phyloP scores from a whole-genome alignment of 2,888 invertebrate genomes.

The Neoscelio sp. region DNA sequence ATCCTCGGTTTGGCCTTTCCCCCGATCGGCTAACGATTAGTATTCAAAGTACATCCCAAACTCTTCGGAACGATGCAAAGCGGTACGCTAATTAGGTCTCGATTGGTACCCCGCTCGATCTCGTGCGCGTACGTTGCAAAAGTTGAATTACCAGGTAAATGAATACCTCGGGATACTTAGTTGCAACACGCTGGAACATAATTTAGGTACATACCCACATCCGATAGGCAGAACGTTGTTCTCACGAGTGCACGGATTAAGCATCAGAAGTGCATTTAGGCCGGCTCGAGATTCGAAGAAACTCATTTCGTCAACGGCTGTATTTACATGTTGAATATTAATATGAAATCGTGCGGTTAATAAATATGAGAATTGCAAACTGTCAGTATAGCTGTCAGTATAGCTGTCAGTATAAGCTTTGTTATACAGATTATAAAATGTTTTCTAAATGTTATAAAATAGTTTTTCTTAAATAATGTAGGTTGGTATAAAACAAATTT shows the following conservation, averaged over 20 bases:
- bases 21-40: constrained; percentile 71
- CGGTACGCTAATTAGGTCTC: constrained; percentile 72
- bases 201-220: constrained; percentile 43
- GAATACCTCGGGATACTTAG: constrained; percentile 55
- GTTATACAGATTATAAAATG: too few relatives aligned
- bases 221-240: constrained; percentile 45
- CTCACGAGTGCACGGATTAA: constrained; percentile 45
- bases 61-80: constrained; percentile 61
- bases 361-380: neutral
- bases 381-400: too few relatives aligned
- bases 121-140: constrained; percentile 50
- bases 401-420: too few relatives aligned
- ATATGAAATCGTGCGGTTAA: neutral
- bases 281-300: constrained; percentile 23
- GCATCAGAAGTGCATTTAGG: constrained; percentile 40
- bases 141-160: constrained; percentile 62
- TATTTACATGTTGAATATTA: constrained; percentile 8
- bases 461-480: too few relatives aligned
- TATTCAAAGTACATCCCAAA: constrained; percentile 71
- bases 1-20: constrained; percentile 65
- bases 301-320: constrained; percentile 20
- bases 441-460: too few relatives aligned
- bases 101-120: constrained; percentile 66
- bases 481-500: too few relatives aligned
- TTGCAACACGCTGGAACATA: constrained; percentile 54